A percentile compares a stretch with the other conserved stretches of the same genome.
These are phyloP conservation scores for Phrynosoma blainvillii DNA, from an alignment of 2,113 vertebrate species.

Conservation along the genomic window DNA sequence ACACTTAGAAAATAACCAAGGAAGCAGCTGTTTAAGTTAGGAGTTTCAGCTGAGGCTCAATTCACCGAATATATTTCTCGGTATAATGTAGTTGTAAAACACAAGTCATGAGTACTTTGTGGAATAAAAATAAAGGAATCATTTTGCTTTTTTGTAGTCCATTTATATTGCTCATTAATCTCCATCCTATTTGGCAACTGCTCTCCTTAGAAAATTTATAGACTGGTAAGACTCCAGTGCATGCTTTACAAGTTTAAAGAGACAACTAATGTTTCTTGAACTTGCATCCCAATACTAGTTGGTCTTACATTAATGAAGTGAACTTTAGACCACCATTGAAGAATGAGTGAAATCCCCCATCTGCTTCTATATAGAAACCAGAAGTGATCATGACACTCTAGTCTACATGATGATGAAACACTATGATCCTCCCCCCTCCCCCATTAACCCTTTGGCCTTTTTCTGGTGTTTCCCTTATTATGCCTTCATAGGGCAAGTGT, in stretches of 20 bases:
- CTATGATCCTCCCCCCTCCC: neutral
- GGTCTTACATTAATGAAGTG: slow-evolving; percentile 27
- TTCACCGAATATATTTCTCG: neutral
- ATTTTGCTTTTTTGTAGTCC: slow-evolving; percentile 6
- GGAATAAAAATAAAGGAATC: neutral
- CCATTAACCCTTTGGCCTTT: neutral
- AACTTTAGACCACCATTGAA: slow-evolving; percentile 40
- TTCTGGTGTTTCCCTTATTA: neutral
- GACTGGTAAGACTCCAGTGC: slow-evolving; percentile 38
- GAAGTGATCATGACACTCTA: neutral
- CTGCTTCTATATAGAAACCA: neutral
- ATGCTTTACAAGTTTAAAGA: slow-evolving; percentile 49
- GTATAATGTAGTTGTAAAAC: neutral
- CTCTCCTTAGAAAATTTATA: slow-evolving; percentile 33
- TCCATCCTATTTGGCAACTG: neutral
- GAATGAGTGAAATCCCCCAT: neutral
- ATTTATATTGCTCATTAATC: slow-evolving; percentile 23
- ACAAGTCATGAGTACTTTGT: neutral
- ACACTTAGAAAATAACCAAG: neutral
- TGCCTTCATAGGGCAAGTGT: neutral
- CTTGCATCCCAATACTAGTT: slow-evolving; percentile 27
- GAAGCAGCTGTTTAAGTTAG: neutral
- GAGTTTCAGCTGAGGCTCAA: neutral
- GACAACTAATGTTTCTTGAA: slow-evolving; percentile 40
- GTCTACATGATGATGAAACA: neutral